Conservation (phyloP, 35 echinoderm and acorn worm species). For the Strongylocentrotus purpuratus region DNA sequence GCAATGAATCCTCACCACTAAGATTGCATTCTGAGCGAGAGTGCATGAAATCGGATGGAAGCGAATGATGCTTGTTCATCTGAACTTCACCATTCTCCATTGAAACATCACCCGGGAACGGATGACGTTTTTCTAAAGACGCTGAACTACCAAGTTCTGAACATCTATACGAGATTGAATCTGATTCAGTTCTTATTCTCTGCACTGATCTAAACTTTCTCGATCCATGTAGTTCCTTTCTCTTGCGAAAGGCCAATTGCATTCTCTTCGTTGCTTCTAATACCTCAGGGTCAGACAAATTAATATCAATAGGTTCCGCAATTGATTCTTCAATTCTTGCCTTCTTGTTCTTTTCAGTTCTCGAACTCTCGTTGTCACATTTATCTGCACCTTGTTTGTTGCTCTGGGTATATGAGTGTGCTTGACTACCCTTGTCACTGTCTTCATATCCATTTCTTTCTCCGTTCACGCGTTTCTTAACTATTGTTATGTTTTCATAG, state of each 20-base stretch:
- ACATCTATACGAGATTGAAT: background rate
- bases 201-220: background rate
- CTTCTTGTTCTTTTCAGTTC: background rate
- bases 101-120: background rate
- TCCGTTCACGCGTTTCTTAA: background rate
- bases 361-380: background rate
- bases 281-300: background rate
- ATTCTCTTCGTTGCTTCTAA: background rate
- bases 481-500: background rate
- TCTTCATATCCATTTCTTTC: background rate
- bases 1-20: background rate
- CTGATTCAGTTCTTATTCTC: background rate
- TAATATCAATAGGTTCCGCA: background rate
- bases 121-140: background rate
- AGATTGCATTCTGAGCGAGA: background rate
- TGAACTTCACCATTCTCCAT: background rate
- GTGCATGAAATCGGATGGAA: background rate
- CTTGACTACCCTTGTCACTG: too few species aligned
- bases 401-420: background rate
- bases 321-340: background rate
- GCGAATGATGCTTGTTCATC: background rate
- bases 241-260: background rate
- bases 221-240: background rate
- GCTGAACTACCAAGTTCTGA: background rate
- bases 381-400: background rate